Evolutionary conservation across 2,888 invertebrate genomes (phyloP), one percentile per base, ranked within the genome.

Genomic region (Desoria tigrina): DNA sequence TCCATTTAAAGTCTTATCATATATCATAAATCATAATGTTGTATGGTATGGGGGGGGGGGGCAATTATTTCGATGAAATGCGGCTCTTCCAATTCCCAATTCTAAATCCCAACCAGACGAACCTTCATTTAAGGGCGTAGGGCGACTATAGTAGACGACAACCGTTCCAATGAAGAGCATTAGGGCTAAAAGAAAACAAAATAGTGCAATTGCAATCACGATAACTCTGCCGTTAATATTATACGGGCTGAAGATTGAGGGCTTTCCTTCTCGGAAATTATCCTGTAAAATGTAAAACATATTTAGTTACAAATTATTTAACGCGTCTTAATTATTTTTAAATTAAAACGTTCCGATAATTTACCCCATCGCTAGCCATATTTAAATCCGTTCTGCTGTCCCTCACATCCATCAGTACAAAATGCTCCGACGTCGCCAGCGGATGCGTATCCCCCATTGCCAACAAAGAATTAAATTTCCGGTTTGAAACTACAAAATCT

Each of bases 101-200:
- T n/a, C n/a, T n/a, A n/a, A n/a, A n/a, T n/a, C n/a, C n/a, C n/a
- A n/a, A n/a, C n/a, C n/a, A n/a, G n/a, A n/a, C n/a, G n/a, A n/a
- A n/a, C n/a, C n/a, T n/a, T n/a, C n/a, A n/a, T n/a, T n/a, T n/a
- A n/a, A n/a, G n/a, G n/a, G n/a, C n/a, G n/a, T n/a, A n/a, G 65
- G 61, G 26, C 62, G 23, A 23, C 42, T 58, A 49, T 67, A 63
- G 45, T 56, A 67, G 6, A 61, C 68, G 1, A 68, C 65, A 39
- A 68, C 61, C 7, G 68, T 65, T 27, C 59, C 62, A 42, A 68
- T 65, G 26, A 68, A 68, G 4, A 68, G 42, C n/a, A 62, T 49
- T 7, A 68, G 58, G 1, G 68, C 45, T 21, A 68, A 26, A 23
- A 68, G 45, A 23, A 68, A 65, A 42, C 61, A 65, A n/a, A 61